Base-by-base conservation (phyloP, 30 jellyfish, hydroid and myxozoan genomes). In the Hydractinia echinata region DNA sequence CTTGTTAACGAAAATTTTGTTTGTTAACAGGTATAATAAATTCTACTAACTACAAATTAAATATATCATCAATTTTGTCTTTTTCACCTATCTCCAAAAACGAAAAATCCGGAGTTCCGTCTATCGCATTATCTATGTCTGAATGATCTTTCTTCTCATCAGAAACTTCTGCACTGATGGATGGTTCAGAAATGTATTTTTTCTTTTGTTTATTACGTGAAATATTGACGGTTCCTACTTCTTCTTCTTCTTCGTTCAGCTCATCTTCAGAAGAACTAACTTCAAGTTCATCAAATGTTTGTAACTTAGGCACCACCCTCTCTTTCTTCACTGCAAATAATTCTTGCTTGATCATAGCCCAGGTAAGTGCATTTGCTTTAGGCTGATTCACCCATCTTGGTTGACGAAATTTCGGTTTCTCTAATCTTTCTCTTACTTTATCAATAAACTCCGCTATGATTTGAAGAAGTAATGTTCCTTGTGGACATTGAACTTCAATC, bases 391-490 rank as follows among this genome's bases (percentile, higher is more conserved):
- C 94, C 90, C 94, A 82, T 6, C 74, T 81, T 60, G 92, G 89
- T 55, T 79, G 83, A 55, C 77, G 83, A 51, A 66, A 77, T n/a
- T 71, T 93, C 5, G 95, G 85, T 49, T 67, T 72, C 67, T 82
- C 89, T 49, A 84, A 53, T 44, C 87, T 49, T 48, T 61, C 67
- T 55, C 87, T 83, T 89, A 87, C 70, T 51, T 76, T 67, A 54
- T 62, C 92, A 20, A 92, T 86, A n/a, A 80, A 71, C 83, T 92
- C 98, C 5, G 89, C 61, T 19, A 93, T 83, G 15, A 81, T 92
- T 73, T 92, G 98, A 13, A 92, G 64, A 19, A 92, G 82, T 50
- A 80, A 85, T 53, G 90, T 76, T 51, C 95, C 98, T 56, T 92
- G 98, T 5, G 14, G 50, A 6, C 95, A 79, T 76, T 86, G 85